Percentiles rank a stretch among this genome's conserved stretches.
These are phyloP conservation scores for Peromyscus eremicus DNA, from an alignment of 2,797 vertebrate genomes.

Conservation along the genomic window DNA sequence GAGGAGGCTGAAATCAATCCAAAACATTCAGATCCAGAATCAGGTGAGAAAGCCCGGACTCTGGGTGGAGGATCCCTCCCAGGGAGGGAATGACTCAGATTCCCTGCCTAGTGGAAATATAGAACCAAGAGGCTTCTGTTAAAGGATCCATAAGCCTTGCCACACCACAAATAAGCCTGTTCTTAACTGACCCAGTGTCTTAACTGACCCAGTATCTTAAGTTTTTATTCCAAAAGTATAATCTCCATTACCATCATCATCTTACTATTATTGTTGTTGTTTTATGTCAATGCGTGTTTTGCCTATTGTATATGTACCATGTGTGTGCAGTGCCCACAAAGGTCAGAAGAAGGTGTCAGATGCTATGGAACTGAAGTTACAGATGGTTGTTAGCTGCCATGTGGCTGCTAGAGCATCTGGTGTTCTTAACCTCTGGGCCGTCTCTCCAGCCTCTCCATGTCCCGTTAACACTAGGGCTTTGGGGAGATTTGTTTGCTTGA, in stretches of 20 bases:
- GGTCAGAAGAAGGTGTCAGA: background rate
- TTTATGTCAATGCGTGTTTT: background rate
- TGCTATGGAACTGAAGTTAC: background rate
- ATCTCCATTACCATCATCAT: background rate
- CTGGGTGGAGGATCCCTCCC: background rate
- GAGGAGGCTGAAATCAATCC: background rate
- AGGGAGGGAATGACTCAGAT: background rate
- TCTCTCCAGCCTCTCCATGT: background rate
- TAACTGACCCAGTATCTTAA: background rate
- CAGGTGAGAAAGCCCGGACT: background rate
- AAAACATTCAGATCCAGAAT: background rate
- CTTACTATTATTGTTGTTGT: background rate
- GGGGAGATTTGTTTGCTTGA: conserved; percentile 52
- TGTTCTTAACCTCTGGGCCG: background rate
- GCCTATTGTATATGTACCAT: background rate
- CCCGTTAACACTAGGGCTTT: conserved; percentile 17
- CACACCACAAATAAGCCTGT: background rate
- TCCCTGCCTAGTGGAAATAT: background rate
- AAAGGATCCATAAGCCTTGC: background rate
- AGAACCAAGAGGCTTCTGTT: background rate
- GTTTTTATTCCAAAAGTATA: conserved; percentile 54
- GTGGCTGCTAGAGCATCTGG: background rate
- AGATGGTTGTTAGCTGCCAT: background rate
- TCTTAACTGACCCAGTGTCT: conserved; percentile 8
- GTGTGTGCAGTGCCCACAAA: background rate